Evolutionary conservation across 64 coral and sea anemone genomes (phyloP), one percentile per base, ranked within the genome.

Genomic region (Platygyra sinensis): DNA sequence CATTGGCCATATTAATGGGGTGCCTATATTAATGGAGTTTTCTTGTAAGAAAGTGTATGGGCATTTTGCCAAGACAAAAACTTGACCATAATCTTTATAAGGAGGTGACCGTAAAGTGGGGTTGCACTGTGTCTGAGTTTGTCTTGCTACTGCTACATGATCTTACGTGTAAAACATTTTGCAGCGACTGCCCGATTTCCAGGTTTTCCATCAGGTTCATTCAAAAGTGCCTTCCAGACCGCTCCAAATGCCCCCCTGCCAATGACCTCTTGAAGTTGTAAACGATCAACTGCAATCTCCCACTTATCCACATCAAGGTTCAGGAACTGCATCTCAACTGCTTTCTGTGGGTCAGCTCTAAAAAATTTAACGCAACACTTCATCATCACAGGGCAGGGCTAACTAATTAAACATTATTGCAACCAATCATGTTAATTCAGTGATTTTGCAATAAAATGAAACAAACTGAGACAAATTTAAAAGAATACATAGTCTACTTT

Each of bases 201-300:
- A 74, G 31, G 72, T 28, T 17, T 3, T 74, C 15, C 72, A 74
- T 74, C 14, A 13, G 31, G 28, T 32, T 29, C 8, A 32, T 28
- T 28, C 14, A 74, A 74, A 74, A 29, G 10, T 32, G 72, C 72
- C 32, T 18, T 30, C 72, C 72, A 74, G 30, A 74, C 72, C 38
- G 72, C 16, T 74, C 72, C 72, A 74, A 74, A 74, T 74, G 72
- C 72, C 13, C 75, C 75, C 8, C 18, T 20, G 18, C 75, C 75
- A 77, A 77, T 77, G 75, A 46, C 31, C 18, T 46, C 18, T 11
- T 77, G 33, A 77, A 77, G 75, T 8, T 17, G 20, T 19, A 77
- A 24, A 22, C 17, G 32, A 13, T 51, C 17, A 19, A 39, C 30
- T 20, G 16, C 30, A 22, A 77, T 25, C 5, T 77, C 75, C 75